A percentile compares a stretch with the other conserved stretches of the same genome.
phyloP scores from a whole-genome alignment of 2,797 vertebrate species.

The Sebastes iracundus region DNA sequence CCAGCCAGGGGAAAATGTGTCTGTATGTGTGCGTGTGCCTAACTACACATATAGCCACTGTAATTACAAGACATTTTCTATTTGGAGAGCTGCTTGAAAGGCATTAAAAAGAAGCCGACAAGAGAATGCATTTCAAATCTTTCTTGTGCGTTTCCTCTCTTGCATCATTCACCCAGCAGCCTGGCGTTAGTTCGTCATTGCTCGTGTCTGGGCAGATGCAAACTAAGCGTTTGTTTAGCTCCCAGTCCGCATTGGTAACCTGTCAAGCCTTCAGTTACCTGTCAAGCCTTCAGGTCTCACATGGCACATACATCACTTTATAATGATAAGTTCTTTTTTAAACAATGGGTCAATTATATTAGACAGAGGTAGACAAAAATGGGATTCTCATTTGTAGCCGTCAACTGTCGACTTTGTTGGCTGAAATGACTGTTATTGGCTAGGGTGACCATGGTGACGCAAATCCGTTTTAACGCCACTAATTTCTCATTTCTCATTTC shows the following conservation, averaged over 20 bases:
- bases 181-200: background rate
- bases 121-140: conserved; percentile 4
- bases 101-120: background rate
- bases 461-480: too few species aligned
- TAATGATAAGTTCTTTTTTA: background rate
- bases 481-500: too few species aligned
- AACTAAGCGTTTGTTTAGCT: background rate
- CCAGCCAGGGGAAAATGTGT: background rate
- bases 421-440: too few species aligned
- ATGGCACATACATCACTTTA: background rate
- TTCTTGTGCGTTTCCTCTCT: conserved; percentile 4
- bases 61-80: conserved; percentile 2
- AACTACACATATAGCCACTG: background rate
- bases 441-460: too few species aligned
- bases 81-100: conserved; percentile 23
- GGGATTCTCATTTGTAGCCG: too few species aligned
- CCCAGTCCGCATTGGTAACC: background rate
- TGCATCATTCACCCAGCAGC: conserved; percentile 26
- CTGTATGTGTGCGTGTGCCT: background rate
- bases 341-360: background rate
- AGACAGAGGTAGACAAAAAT: background rate
- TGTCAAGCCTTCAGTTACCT: background rate
- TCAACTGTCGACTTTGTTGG: accelerated
- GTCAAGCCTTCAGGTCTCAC: background rate
- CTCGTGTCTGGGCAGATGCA: background rate